Conservation (phyloP, 2,113 vertebrate species). For the Lamprologus tigripictilis region DNA sequence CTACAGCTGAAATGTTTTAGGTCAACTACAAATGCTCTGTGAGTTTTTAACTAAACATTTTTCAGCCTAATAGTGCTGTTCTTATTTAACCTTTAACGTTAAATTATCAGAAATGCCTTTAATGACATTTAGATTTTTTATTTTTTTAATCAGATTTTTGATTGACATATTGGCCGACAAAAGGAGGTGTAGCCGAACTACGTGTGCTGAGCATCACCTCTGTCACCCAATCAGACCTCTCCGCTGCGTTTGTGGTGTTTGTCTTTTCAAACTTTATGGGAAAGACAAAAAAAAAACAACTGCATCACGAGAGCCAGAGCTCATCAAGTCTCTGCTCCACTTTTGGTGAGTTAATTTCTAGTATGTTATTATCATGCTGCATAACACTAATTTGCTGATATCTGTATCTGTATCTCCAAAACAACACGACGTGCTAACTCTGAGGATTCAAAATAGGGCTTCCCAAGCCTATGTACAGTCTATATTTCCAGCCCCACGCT, state of each 20-base stretch:
- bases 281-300: background rate
- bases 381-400: background rate
- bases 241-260: background rate
- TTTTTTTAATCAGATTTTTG: background rate
- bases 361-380: background rate
- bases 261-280: background rate
- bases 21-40: background rate
- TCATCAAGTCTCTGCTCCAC: background rate
- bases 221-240: background rate
- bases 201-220: background rate
- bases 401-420: background rate
- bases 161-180: background rate
- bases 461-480: background rate
- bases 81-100: background rate
- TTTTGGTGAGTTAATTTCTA: background rate
- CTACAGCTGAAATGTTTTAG: background rate
- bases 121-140: rapidly evolving
- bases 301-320: background rate
- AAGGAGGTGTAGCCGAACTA: background rate
- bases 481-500: background rate
- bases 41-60: background rate
- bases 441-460: background rate
- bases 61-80: background rate
- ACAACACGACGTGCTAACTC: background rate
- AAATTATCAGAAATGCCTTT: background rate